Percentiles rank a stretch among this genome's conserved stretches.
Evolutionary conservation across 2,113 vertebrate genomes (phyloP).

Genomic region (Ctenodactylus gundi): DNA sequence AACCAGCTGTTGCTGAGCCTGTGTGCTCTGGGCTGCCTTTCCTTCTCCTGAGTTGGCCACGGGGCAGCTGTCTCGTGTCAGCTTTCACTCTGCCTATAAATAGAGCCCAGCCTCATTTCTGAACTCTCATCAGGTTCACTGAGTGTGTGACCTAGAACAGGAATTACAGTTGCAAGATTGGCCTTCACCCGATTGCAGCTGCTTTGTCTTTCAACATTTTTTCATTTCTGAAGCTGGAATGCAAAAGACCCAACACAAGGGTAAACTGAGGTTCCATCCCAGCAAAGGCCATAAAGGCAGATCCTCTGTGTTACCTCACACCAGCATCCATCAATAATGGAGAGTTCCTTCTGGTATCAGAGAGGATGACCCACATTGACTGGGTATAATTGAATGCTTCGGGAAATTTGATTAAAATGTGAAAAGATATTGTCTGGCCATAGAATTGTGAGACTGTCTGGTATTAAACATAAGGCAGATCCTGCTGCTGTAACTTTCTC

Average conservation of each 20-base stretch:
- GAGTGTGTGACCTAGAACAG: neutral
- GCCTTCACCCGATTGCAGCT: neutral
- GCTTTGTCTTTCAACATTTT: neutral
- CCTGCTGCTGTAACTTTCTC: neutral
- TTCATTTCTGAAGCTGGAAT: neutral
- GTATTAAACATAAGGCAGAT: neutral
- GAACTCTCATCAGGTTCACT: neutral
- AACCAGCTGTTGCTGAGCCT: neutral
- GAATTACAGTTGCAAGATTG: neutral
- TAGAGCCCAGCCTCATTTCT: neutral
- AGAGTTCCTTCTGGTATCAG: neutral
- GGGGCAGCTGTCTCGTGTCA: neutral
- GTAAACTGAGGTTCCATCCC: neutral
- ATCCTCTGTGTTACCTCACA: neutral
- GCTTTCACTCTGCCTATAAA: neutral
- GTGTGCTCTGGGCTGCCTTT: neutral
- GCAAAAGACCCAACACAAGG: rapidly evolving
- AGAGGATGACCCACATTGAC: neutral
- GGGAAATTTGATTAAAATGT: conserved; percentile 64
- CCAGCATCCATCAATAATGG: neutral
- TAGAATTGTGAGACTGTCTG: neutral
- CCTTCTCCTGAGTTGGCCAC: neutral
- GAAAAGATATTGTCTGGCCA: conserved; percentile 32
- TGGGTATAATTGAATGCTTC: neutral
- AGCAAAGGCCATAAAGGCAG: neutral